phyloP scores from a whole-genome alignment of 1,140 invertebrate species.

The Dendrolimus punctatus region DNA sequence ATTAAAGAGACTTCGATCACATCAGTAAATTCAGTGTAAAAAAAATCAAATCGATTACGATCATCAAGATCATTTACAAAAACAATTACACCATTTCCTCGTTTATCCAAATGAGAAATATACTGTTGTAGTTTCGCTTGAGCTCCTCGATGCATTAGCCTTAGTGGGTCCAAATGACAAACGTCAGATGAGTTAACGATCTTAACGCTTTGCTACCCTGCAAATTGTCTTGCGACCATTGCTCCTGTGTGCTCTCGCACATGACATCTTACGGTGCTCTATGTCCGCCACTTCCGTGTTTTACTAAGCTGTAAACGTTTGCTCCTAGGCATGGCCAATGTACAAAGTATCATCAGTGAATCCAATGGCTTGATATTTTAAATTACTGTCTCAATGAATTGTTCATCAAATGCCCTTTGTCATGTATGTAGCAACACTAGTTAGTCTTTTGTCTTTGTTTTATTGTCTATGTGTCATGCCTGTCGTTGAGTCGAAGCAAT shows the following conservation, averaged over 20 bases:
- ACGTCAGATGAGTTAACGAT: constrained; percentile 48
- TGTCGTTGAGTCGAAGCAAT: too few species aligned
- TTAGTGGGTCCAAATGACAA: constrained; percentile 40
- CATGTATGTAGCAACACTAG: too few species aligned
- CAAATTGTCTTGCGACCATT: constrained; percentile 59
- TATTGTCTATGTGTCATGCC: too few species aligned
- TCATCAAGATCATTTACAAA: background rate
- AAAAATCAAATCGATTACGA: too few species aligned
- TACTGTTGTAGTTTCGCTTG: constrained; percentile 13
- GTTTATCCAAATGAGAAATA: background rate
- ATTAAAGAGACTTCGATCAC: too few species aligned
- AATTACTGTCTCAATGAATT: too few species aligned
- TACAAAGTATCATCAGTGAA: too few species aligned
- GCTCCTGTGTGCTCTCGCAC: constrained; percentile 51
- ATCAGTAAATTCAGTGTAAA: too few species aligned
- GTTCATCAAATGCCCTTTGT: too few species aligned
- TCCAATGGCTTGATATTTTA: too few species aligned
- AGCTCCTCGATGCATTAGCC: constrained; percentile 20
- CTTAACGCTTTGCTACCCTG: constrained; percentile 60
- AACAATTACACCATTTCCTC: background rate
- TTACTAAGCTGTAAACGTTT: background rate
- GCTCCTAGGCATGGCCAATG: too few species aligned
- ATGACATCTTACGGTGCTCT: constrained; percentile 48
- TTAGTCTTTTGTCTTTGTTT: too few species aligned
- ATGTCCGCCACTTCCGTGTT: constrained; percentile 53